Evolutionary conservation across 2,888 invertebrate genomes (phyloP), one percentile per base, ranked within the genome.

Genomic region (Pharmacophagus antenor): DNA sequence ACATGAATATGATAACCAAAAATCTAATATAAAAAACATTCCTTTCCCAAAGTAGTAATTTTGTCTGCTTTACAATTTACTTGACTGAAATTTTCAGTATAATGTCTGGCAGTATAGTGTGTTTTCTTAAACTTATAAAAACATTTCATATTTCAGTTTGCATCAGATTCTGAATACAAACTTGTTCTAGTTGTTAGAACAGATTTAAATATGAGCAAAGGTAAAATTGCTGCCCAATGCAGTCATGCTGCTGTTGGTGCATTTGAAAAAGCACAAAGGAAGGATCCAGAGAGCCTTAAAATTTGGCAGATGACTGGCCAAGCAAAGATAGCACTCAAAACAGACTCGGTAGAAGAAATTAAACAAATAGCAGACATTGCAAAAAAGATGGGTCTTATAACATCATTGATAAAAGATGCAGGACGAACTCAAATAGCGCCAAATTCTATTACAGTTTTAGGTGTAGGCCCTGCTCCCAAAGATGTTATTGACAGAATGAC

Each of bases 181-280:
- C 90, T 98, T 85, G 95, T 98, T 6, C 83, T 98, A 66, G 95
- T 97, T 2, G 95, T 98, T 5, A 91, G 98, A 70, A 96, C 94
- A 75, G 98, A 98, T 73, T 88, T 98, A 3, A 96, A 96, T 81
- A 98, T 98, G 98, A 95, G 96, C 15, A 98, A 98, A 89, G 97
- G 98, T 1, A 98, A 98, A 91, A 95, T 97, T 44, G 98, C 97
- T 3, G 96, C 98, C 0, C 98, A 98, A 82, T 98, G 97, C 84
- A 94, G 95, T n/a, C 98, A 98, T 80, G 98, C 97, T n/a, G 96
- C 98, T 0, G 95, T 98, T 0, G 95, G 95, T 15, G 96, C 96
- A 0, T 97, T 95, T 72, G 95, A 95, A 66, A 93, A 94, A 70
- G 94, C 95, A 0, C 82, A 91, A 48, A 86, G 82, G 56, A 92